Conservation (phyloP, 2,888 invertebrate species). For the Ethmia dodecea region DNA sequence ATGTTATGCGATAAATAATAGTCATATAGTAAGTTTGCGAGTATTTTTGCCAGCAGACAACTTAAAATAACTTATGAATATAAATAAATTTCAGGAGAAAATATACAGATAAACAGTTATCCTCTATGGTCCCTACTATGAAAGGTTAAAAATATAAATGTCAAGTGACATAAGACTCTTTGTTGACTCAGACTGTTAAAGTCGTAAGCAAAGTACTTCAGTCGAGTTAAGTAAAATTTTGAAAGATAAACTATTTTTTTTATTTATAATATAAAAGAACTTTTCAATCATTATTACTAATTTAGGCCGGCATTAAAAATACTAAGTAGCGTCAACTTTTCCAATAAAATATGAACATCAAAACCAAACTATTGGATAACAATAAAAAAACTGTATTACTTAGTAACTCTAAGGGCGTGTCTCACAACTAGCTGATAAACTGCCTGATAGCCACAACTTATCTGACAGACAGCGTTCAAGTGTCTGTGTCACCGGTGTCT, state of each 20-base stretch:
- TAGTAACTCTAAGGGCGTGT: too few species aligned
- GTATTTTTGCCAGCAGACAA: too few species aligned
- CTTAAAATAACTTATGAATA: too few species aligned
- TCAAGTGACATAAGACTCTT: too few species aligned
- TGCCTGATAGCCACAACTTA: too few species aligned
- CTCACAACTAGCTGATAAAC: too few species aligned
- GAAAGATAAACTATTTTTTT: background rate
- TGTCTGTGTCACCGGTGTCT: too few species aligned
- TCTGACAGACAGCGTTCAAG: too few species aligned
- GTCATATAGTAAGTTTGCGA: too few species aligned
- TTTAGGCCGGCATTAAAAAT: background rate
- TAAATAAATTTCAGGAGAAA: too few species aligned
- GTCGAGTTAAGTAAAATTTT: background rate
- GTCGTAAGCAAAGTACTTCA: slow-evolving; percentile 21
- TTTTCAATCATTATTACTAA: background rate
- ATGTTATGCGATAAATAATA: too few species aligned
- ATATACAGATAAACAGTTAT: slow-evolving; percentile 36
- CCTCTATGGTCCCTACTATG: slow-evolving; percentile 70
- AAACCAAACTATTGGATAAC: background rate
- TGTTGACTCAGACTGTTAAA: slow-evolving; percentile 26
- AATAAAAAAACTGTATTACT: slow-evolving; percentile 16
- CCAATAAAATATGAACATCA: slow-evolving; percentile 3
- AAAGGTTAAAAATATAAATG: slow-evolving; percentile 35
- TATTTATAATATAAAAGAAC: background rate
- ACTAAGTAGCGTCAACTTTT: background rate